Evolutionary conservation across 2,113 vertebrate species (phyloP), one percentile per base, ranked within the genome.

Genomic region (Sitta europaea): DNA sequence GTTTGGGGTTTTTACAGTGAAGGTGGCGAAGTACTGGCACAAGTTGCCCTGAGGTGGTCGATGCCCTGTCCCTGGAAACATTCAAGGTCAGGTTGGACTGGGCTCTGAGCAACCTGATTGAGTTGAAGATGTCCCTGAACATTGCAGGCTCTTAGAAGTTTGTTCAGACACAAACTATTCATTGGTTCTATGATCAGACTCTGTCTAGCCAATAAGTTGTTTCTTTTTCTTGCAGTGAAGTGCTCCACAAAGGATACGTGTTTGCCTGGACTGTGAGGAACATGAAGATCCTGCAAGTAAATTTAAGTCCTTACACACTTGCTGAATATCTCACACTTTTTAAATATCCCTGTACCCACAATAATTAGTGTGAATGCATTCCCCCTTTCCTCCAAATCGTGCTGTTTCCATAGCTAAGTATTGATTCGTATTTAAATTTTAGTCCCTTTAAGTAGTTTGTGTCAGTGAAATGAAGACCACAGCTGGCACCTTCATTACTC

Each of bases 191-290:
- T 28, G 55, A 29, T 25, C 38, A 47, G 50, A 62, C 81, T 66
- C 33, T 29, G 0, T 12, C 27, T 43, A 27, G 55, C 10, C 53
- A 89, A 67, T 19, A 22, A 53, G 42, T 38, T 86, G 33, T 13
- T 74, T 45, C 9, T 48, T 25, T 25, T 40, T 12, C 70, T 47
- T 45, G n/a, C 36, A 48, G 25, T 16, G 40, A 47, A 55, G 27
- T 40, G 21, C 66, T 47, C 43, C 4, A 0, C 21, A 12, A 78
- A 62, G 63, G 22, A 38, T 12, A 18, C 2, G 0, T 0, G 0
- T 53, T 47, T 33, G 50, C 17, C 62, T 63, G 73, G 38, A 5
- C 8, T 43, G 21, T 22, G 66, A 66, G 65, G 65, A 75, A 48
- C 9, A 14, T 22, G 43, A 59, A 65, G 25, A 31, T 27, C 0